Conservation (phyloP, 2,888 invertebrate genomes). For the Megalurothrips usitatus region DNA sequence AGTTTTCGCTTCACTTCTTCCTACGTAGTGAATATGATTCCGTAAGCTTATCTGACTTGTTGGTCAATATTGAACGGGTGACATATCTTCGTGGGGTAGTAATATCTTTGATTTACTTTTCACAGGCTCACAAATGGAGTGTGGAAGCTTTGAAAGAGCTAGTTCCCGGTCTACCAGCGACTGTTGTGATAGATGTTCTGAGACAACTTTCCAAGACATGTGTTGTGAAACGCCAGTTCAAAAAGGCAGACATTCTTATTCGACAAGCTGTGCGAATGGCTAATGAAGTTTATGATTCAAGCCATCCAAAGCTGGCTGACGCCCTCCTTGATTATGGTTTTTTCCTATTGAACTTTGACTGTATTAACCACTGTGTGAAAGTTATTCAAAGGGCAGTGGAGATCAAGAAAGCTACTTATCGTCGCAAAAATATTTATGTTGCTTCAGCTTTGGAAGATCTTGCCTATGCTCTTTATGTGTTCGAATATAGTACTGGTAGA, state of each 20-base stretch:
- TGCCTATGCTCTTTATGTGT: conserved; percentile 87
- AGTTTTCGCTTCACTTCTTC: conserved; percentile 78
- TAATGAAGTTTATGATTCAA: conserved; percentile 55
- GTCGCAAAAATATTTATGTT: conserved; percentile 78
- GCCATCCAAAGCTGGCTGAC: conserved; percentile 80
- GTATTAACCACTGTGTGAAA: conserved; percentile 76
- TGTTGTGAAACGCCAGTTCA: conserved; percentile 81
- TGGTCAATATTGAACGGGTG: neutral
- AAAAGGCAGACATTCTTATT: conserved; percentile 74
- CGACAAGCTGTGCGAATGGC: conserved; percentile 74
- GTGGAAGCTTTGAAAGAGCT: conserved; percentile 68
- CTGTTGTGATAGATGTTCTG: conserved; percentile 73
- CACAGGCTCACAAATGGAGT: conserved; percentile 68
- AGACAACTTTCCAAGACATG: conserved; percentile 85
- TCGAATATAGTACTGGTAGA: conserved; percentile 83
- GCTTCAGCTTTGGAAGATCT: conserved; percentile 88
- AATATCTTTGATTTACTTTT: conserved; percentile 30
- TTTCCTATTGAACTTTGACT: conserved; percentile 84
- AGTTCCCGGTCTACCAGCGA: conserved; percentile 57
- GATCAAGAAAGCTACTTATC: conserved; percentile 71
- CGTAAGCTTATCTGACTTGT: conserved; percentile 50
- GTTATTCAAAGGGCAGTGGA: conserved; percentile 60
- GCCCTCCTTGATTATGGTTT: conserved; percentile 85
- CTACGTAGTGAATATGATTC: conserved; percentile 79
- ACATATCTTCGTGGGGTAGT: neutral